phyloP scores from a whole-genome alignment of 2,797 vertebrate species.

The Sebastes oblongus region DNA sequence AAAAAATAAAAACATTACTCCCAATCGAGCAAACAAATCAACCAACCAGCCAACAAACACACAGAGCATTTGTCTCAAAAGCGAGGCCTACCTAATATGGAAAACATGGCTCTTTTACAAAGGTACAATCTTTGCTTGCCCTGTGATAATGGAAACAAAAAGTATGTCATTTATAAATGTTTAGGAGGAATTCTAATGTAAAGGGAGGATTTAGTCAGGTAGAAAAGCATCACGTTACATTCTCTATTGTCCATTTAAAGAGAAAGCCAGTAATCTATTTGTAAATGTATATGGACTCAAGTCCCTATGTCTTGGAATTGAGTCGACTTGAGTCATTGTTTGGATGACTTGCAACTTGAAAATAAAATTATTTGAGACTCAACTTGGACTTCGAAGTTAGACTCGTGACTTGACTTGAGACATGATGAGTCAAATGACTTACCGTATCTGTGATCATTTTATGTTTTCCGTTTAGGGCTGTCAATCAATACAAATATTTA shows the following conservation, averaged over 20 bases:
- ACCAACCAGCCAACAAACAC: neutral
- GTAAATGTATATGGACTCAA: no score
- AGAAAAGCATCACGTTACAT: neutral
- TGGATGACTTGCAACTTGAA: no score
- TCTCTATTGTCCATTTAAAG: neutral
- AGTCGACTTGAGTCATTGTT: no score
- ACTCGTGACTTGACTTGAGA: no score
- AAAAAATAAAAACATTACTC: neutral
- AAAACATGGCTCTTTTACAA: neutral
- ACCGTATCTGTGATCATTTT: no score
- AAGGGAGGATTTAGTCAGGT: neutral
- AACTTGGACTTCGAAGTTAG: no score
- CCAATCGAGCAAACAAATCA: neutral
- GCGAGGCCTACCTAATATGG: neutral
- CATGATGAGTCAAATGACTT: no score
- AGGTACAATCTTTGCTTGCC: neutral
- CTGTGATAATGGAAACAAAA: neutral
- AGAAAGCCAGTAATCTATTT: neutral
- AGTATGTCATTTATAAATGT: neutral
- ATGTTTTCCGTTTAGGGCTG: no score
- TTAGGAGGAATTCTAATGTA: neutral
- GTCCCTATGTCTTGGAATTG: no score
- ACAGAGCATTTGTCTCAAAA: neutral
- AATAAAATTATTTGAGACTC: no score
- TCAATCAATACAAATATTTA: no score